Percentiles rank a stretch among this genome's conserved stretches.
Conservation (phyloP, 2,113 vertebrate genomes). For the Rhabdomys dilectus region DNA sequence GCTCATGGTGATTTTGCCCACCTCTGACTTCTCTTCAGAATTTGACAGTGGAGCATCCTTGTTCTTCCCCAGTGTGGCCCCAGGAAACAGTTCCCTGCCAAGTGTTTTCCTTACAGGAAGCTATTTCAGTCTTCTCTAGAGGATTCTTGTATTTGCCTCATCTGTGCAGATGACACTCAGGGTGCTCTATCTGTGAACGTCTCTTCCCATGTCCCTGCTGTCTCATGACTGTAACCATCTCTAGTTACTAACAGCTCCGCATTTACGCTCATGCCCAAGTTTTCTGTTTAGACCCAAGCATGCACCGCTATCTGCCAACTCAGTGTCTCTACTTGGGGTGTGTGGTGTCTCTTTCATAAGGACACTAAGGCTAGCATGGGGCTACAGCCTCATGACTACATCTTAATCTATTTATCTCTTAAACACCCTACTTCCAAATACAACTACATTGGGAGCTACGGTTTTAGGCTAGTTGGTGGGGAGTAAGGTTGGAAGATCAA, state of each 20-base stretch:
- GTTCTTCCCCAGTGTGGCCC: neutral
- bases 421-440: neutral
- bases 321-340: neutral
- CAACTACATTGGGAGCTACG: neutral
- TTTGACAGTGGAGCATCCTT: neutral
- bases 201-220: neutral
- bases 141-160: neutral
- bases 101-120: neutral
- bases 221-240: neutral
- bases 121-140: neutral
- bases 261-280: neutral
- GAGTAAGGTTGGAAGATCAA: too few species aligned
- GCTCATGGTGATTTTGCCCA: neutral
- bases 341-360: neutral
- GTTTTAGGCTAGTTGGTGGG: neutral
- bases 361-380: neutral
- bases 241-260: neutral
- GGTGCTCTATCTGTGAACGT: neutral
- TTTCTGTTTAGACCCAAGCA: neutral
- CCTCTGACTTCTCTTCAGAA: neutral
- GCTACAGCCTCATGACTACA: neutral
- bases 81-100: neutral
- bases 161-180: too few species aligned
- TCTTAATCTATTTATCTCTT: neutral
- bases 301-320: neutral